Percentiles rank a stretch among this genome's conserved stretches.
phyloP scores from a whole-genome alignment of 2,113 vertebrate genomes.

The cattle (Bos taurus) region ARS-UCD2.0 NC_037328.1:157994001-157994500 shows the following conservation, averaged over 20 bases:
- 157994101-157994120: neutral
- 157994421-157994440: neutral
- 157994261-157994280: neutral
- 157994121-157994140: neutral
- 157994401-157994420: neutral
- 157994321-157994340: neutral
- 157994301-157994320: neutral
- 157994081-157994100: neutral
- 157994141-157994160: neutral
- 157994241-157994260: neutral
- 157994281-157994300: neutral
- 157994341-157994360: neutral
- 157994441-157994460: neutral
- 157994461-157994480: neutral
- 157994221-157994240: neutral
- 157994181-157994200: neutral
- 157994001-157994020: neutral
- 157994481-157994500: neutral
- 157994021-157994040: neutral
- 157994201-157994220: neutral
- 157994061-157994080: neutral
- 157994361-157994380: neutral
- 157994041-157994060: neutral
- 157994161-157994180: neutral
- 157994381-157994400: neutral